Evolutionary conservation across 2,797 vertebrate species (phyloP).

Genomic region (Aselliscus stoliczkanus): DNA sequence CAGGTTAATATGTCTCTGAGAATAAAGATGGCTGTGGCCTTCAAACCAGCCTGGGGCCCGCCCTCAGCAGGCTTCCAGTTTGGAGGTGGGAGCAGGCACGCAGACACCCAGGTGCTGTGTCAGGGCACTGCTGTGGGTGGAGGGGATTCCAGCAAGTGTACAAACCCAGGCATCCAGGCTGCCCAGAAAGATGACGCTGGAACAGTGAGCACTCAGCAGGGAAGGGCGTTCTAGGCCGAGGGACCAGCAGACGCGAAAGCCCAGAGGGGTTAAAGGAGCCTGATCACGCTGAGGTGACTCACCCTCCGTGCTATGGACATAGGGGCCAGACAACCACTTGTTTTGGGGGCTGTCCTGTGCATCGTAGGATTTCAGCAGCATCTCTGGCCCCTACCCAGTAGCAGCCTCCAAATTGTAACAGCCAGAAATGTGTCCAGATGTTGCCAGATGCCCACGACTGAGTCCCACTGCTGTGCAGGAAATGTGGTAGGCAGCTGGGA

Average conservation of each 20-base stretch:
- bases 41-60: background rate
- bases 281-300: background rate
- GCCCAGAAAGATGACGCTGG: background rate
- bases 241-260: background rate
- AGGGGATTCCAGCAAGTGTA: background rate
- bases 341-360: background rate
- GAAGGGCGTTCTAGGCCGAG: background rate
- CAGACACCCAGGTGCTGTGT: background rate
- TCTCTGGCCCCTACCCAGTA: background rate
- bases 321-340: background rate
- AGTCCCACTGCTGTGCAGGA: rapidly evolving
- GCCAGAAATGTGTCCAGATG: background rate
- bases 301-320: rapidly evolving
- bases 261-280: background rate
- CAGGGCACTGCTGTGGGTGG: rapidly evolving
- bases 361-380: background rate
- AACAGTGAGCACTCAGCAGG: background rate
- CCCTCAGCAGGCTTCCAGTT: background rate
- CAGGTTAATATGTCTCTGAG: background rate
- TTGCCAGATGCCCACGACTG: background rate
- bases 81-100: background rate
- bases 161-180: background rate
- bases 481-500: rapidly evolving
- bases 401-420: background rate
- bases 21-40: background rate